Evolutionary conservation across 2,797 vertebrate genomes (phyloP).

Genomic region (Sebastes vulpes): DNA sequence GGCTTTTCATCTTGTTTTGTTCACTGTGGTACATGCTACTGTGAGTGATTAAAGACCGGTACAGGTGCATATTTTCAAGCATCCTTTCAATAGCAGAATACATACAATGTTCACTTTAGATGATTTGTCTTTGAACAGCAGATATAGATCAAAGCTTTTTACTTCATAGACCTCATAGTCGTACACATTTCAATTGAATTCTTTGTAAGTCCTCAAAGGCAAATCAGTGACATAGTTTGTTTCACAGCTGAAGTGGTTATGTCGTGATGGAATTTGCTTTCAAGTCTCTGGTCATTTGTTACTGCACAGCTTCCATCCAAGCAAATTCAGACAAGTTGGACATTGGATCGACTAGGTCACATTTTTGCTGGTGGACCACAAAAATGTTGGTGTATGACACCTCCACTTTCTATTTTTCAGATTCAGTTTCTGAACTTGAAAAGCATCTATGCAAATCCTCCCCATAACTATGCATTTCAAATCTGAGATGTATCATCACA

Average conservation of each 20-base stretch:
- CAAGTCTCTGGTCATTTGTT: neutral
- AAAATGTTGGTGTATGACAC: neutral
- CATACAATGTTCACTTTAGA: neutral
- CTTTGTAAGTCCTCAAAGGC: neutral
- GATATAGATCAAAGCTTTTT: neutral
- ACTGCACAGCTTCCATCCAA: neutral
- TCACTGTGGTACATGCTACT: neutral
- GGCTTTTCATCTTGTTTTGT: neutral
- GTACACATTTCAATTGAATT: neutral
- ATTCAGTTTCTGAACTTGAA: slow-evolving; percentile 40
- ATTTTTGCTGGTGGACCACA: neutral
- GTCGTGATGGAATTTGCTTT: neutral
- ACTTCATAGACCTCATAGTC: neutral
- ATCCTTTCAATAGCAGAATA: neutral
- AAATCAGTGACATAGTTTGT: neutral
- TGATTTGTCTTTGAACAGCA: neutral
- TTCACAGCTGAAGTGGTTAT: neutral
- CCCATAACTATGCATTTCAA: slow-evolving; percentile 50
- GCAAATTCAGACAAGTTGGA: neutral
- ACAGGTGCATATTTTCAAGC: neutral
- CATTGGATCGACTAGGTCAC: neutral
- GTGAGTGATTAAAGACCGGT: neutral
- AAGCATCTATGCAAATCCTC: slow-evolving; percentile 51
- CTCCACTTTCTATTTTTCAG: neutral
- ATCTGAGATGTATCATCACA: slow-evolving; percentile 64